Evolutionary conservation across 2,888 invertebrate species (phyloP).

Genomic region (Ectemnius lituratus): DNA sequence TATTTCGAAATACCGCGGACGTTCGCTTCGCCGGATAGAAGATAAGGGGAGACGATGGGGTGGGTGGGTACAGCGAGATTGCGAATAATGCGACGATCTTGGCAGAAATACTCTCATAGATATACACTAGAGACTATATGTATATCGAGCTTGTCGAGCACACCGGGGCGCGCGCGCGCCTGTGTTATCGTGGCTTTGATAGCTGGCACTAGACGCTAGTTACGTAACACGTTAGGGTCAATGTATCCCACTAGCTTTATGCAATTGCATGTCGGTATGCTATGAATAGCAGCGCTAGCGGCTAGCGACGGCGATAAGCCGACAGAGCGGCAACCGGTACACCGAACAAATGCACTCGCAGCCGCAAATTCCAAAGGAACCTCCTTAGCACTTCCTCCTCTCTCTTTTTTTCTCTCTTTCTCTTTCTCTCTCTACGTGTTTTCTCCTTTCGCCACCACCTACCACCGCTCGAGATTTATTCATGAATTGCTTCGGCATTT

Average conservation of each 20-base stretch:
- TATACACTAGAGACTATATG: conserved; percentile 29
- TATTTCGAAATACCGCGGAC: conserved; percentile 54
- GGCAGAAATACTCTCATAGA: conserved; percentile 52
- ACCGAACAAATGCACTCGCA: conserved; percentile 42
- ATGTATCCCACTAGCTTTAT: conserved; percentile 75
- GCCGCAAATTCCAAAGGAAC: too few relatives aligned
- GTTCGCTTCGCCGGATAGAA: conserved; percentile 25
- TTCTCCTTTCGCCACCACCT: too few relatives aligned
- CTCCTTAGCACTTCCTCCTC: too few relatives aligned
- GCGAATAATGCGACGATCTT: conserved; percentile 59
- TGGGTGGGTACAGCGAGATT: conserved; percentile 35
- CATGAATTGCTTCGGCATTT: not conserved
- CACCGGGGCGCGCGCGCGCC: conserved; percentile 50
- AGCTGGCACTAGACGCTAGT: conserved; percentile 68
- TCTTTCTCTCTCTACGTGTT: too few relatives aligned
- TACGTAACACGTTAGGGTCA: conserved; percentile 74
- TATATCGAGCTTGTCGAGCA: too few relatives aligned
- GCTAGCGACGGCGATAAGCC: conserved; percentile 56
- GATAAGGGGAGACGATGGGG: conserved; percentile 45
- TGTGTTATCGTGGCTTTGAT: conserved; percentile 70
- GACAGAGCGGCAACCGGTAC: conserved; percentile 12
- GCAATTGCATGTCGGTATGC: conserved; percentile 75
- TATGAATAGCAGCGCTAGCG: conserved; percentile 69
- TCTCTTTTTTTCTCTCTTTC: too few relatives aligned
- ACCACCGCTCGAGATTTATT: too few relatives aligned